Base-by-base conservation (phyloP, 2,888 invertebrate species). In the Harpagoxenus sublaevis region DNA sequence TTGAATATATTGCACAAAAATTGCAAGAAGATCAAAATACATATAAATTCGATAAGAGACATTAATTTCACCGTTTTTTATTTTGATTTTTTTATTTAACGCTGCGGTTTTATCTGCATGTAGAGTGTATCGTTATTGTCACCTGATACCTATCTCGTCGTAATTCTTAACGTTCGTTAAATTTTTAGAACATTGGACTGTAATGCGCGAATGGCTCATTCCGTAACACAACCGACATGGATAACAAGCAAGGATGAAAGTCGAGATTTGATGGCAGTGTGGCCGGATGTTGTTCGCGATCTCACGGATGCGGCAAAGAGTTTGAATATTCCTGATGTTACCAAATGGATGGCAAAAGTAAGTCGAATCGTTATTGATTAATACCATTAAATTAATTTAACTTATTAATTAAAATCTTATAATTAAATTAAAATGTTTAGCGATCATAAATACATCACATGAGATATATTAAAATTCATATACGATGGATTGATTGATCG, bases 221-320 rank as follows among this genome's bases (percentile, higher is more conserved):
- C 91, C 12, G 89, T 89, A 66, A 89, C 91, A 5, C 93, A 94
- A 86, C 96, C 97, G 88, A 96, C 96, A 88, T 96, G 96, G 93
- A 96, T 97, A 91, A 96, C 97, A 71, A 97, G 97, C 86, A 98
- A 98, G 95, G 98, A 98, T 95, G 98, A 98, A 95, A 97, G 97
- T 94, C 96, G 98, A 92, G 98, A 98, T 95, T 97, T 98, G 95
- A 98, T 98, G 98, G 97, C 98, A 74, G 96, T 98, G 88, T 98
- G 98, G 96, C 98, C 98, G 93, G 98, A 98, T 95, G 96, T 98
- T 92, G 97, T 98, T 85, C 96, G 98, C 92, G 98, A 98, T 95
- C 96, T 98, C 89, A 98, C 98, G 55, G 97, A 97, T 93, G 96
- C 97, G 91, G 97, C 97, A 91, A 97, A 97, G 93, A 96, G 97